Evolutionary conservation across 2,113 vertebrate species (phyloP), one percentile per base, ranked within the genome.

Genomic region (Carettochelys insculpta): DNA sequence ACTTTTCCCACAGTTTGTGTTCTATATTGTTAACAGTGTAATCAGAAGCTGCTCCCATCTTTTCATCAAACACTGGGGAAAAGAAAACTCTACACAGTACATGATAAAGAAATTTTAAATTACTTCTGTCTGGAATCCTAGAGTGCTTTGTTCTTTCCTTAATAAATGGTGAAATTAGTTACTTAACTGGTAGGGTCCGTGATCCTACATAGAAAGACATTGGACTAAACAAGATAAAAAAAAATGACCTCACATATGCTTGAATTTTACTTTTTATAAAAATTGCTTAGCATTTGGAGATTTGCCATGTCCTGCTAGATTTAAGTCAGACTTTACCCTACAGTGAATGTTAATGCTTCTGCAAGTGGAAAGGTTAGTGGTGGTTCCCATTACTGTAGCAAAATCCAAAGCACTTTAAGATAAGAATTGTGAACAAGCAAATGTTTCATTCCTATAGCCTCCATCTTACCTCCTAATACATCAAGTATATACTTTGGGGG

Each of bases 21-120:
- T 90, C 65, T 86, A 1, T 80, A 51, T 58, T 45, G 14, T 83
- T 90, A 83, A 45, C 47, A 87, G 25, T 8, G n/a, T 73, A 78
- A 93, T 92, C 90, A 90, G 92, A 90, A 14, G 41, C 41, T 88
- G 41, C 52, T 85, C 82, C 68, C 90, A 4, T 86, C 78, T 90
- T 82, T 73, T 78, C 81, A 83, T 24, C 61, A 79, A 76, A 41
- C 85, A 61, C 85, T 56, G 51, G 88, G 81, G 84, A 75, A 80
- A 89, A 88, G 31, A 13, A 94, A 89, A 78, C 81, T 54, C 14
- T 43, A 43, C 48, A 1, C 31, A 54, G 25, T 56, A 56, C 92
- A 89, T 3, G 80, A 82, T 78, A 51, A 81, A 77, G 87, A 92
- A 94, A 78, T 43, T 92, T 89, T 17, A 41, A 87, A 87, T 82